These are phyloP conservation scores for Alviniconcha strummeri DNA, from an alignment of 2,888 invertebrate species.

Conservation along the genomic window DNA sequence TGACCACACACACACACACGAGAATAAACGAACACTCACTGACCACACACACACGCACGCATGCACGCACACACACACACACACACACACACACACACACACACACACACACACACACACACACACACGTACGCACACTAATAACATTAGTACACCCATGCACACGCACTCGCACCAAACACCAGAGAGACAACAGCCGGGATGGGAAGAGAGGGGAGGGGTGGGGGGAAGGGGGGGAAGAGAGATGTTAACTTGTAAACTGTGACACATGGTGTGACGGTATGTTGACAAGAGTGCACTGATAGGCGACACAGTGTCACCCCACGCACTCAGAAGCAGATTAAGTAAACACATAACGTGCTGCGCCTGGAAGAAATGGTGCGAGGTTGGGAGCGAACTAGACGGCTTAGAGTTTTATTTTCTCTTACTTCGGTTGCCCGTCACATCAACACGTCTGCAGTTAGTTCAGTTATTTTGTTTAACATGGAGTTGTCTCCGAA, in stretches of 20 bases:
- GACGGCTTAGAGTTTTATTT: background rate
- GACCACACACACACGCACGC: background rate
- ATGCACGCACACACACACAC: background rate
- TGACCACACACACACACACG: background rate
- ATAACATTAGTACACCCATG: too few relatives aligned
- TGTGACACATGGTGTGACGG: background rate
- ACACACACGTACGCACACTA: too few relatives aligned
- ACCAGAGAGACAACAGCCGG: too few relatives aligned
- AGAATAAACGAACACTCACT: background rate
- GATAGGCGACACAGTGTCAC: background rate
- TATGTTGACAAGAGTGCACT: background rate
- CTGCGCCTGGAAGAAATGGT: too few relatives aligned
- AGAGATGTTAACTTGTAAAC: background rate
- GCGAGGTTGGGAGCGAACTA: background rate
- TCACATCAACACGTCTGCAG: too few relatives aligned
- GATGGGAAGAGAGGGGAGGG: too few relatives aligned
- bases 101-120: constrained; percentile 8
- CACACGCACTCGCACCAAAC: too few relatives aligned
- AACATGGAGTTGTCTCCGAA: too few relatives aligned
- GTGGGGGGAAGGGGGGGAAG: too few relatives aligned
- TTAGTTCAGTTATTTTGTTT: too few relatives aligned
- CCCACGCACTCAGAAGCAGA: background rate
- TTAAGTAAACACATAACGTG: background rate
- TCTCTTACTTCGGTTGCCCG: too few relatives aligned
- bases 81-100: constrained; percentile 8